Conservation (phyloP, 2,888 invertebrate genomes). For the Alloscopus bannaensis region DNA sequence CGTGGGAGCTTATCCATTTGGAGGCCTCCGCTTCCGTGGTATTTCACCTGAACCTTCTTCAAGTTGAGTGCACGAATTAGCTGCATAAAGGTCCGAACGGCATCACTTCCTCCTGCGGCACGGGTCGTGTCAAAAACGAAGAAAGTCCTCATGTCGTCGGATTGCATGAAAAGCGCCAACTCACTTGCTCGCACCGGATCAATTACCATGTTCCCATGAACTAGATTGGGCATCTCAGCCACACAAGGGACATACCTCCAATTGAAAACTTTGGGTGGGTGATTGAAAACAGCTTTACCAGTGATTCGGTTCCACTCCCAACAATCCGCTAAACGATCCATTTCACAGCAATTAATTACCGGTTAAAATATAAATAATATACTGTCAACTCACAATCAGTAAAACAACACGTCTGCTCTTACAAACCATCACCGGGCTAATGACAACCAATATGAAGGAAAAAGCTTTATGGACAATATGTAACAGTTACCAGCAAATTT, state of each 20-base stretch:
- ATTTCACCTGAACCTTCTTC: constrained; percentile 24
- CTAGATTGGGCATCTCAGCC: constrained; percentile 24
- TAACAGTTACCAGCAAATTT: no score
- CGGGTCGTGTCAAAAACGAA: constrained; percentile 6
- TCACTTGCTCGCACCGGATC: constrained; percentile 22
- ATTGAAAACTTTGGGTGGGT: constrained; percentile 33
- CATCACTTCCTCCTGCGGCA: background rate
- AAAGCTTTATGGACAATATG: no score
- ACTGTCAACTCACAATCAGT: no score
- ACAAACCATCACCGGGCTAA: no score
- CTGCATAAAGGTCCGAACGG: constrained; percentile 11
- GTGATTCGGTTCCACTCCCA: constrained; percentile 40
- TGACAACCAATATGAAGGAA: no score
- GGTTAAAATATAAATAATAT: no score
- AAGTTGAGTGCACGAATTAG: constrained; percentile 28
- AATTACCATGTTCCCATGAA: constrained; percentile 17
- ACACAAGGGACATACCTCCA: constrained; percentile 33
- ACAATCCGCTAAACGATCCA: no score
- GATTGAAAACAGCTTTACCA: constrained; percentile 32
- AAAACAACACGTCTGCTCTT: no score
- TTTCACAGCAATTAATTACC: no score
- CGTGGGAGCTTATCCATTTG: constrained; percentile 30
- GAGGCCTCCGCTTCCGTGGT: constrained; percentile 28
- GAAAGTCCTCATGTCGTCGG: constrained; percentile 31
- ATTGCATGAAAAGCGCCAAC: constrained; percentile 23